Evolutionary conservation across 1,140 invertebrate genomes (phyloP), one percentile per base, ranked within the genome.

Genomic region (Apis florea): DNA sequence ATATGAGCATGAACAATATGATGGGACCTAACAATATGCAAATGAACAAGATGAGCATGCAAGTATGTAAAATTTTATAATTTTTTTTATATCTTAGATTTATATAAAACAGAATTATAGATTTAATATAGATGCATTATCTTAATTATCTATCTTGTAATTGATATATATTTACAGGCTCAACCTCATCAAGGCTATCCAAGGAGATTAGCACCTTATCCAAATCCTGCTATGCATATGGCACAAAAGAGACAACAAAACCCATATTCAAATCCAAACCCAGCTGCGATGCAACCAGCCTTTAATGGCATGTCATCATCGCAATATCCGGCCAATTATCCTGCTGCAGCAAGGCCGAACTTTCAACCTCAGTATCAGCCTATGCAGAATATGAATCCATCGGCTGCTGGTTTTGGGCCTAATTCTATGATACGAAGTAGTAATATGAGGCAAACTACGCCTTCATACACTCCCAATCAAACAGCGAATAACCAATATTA

Each of bases 141-240:
- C 12, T 58, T 58, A 58, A 58, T 4, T 19, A 4, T 58, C n/a
- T 6, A 53, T 13, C 51, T 24, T 24, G 13, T 59, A 40, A 59
- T 59, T 13, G 13, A n/a, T 2, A 59, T 59, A 12, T 31, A 21
- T 67, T 83, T 79, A 0, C 47, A 89, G 93, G 91, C 76, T 79
- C 90, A 87, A 54, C 74, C 88, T 66, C 92, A 92, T 66, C 89
- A 89, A 81, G 90, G 85, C 26, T 93, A 93, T 70, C 94, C 94
- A 61, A 95, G 96, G 85, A 94, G 97, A 88, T 94, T 97, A 92
- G 94, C 96, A 31, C 97, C 97, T 0, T 98, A 97, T 93, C 97
- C 97, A 4, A 95, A 95, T 71, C 96, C 97, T 12, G 95, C 95
- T 47, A 96, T 97, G 95, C 96, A 97, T 89, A 97, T 97, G 95